phyloP scores from a whole-genome alignment of 2,888 invertebrate genomes.

The Acronicta leporina region DNA sequence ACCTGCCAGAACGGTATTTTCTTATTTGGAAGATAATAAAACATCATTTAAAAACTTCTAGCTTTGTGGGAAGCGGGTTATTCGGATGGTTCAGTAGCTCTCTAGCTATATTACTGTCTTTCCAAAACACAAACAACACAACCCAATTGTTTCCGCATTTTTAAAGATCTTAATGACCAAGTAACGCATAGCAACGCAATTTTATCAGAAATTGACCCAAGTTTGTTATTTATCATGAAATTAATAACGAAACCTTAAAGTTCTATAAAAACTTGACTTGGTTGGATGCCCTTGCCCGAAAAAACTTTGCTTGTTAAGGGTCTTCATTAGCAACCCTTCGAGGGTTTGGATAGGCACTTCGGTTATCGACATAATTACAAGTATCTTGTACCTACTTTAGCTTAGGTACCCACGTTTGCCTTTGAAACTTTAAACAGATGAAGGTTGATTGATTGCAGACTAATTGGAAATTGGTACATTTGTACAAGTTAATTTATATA shows the following conservation, averaged over 20 bases:
- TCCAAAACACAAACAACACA: background rate
- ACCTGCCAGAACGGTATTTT: no score
- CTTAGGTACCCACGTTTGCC: conserved; percentile 37
- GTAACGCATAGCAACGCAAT: conserved; percentile 21
- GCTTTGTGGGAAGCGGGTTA: no score
- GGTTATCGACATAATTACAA: conserved; percentile 65
- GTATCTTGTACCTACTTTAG: conserved; percentile 51
- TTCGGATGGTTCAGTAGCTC: no score
- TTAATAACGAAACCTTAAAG: conserved; percentile 56
- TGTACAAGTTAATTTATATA: background rate
- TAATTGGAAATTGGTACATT: conserved; percentile 26
- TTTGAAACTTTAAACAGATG: conserved; percentile 39
- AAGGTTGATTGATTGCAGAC: conserved; percentile 43
- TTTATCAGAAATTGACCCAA: conserved; percentile 28
- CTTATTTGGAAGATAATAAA: no score
- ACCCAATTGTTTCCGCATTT: background rate
- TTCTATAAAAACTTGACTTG: conserved; percentile 57
- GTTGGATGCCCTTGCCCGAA: conserved; percentile 53
- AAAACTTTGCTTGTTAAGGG: conserved; percentile 69
- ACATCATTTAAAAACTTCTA: no score
- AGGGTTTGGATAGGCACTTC: conserved; percentile 60
- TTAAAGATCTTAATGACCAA: background rate
- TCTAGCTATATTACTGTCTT: no score
- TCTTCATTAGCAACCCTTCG: conserved; percentile 68
- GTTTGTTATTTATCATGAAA: conserved; percentile 53